Percentiles rank a stretch among this genome's conserved stretches.
These are phyloP conservation scores for Morpho deidamia DNA, from an alignment of 2,888 invertebrate genomes.

Conservation along the genomic window DNA sequence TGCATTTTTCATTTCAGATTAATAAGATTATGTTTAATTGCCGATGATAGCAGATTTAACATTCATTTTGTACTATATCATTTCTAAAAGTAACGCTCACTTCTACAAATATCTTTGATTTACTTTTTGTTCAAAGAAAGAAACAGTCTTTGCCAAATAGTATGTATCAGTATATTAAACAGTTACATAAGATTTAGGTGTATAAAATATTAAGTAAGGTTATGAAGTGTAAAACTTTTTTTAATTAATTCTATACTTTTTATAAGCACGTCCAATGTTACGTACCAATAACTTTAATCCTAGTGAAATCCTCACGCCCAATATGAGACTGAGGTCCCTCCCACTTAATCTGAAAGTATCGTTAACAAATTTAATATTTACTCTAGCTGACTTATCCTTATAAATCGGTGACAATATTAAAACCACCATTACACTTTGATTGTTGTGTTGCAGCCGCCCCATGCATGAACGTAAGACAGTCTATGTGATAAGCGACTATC, in stretches of 20 bases:
- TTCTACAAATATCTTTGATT: no score
- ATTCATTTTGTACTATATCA: no score
- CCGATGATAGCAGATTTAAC: no score
- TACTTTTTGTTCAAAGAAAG: no score
- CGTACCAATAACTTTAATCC: constrained; percentile 5
- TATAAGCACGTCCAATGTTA: not conserved
- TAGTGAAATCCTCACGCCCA: constrained; percentile 17
- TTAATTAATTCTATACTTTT: not conserved
- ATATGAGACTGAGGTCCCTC: constrained; percentile 41
- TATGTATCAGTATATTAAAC: no score
- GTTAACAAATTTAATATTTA: constrained; percentile 78
- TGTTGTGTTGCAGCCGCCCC: constrained; percentile 57
- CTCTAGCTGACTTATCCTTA: constrained; percentile 74
- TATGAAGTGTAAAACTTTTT: no score
- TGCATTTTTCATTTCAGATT: no score
- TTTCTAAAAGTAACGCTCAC: no score
- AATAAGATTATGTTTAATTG: no score
- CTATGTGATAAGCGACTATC: constrained; percentile 28
- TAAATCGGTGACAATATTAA: constrained; percentile 77
- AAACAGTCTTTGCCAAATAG: no score
- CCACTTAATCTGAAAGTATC: constrained; percentile 72
- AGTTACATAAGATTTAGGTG: no score
- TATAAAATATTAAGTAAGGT: no score
- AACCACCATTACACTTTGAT: constrained; percentile 74
- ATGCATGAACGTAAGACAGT: constrained; percentile 35